These are phyloP conservation scores for Dascillus cervinus DNA, from an alignment of 2,888 invertebrate species.

Conservation along the genomic window DNA sequence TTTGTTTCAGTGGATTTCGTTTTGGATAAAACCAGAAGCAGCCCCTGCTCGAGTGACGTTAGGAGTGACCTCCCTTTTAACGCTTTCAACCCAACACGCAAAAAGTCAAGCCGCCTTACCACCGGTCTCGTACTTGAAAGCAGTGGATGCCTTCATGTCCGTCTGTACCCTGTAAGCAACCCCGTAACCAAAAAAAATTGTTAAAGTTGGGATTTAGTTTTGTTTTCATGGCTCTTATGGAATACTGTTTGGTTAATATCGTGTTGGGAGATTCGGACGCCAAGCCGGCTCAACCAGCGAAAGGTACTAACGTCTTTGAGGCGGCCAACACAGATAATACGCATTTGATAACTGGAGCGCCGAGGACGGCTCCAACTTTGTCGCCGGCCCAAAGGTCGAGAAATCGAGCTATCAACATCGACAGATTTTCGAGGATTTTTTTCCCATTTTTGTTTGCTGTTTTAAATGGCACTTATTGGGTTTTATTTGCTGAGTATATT, in stretches of 20 bases:
- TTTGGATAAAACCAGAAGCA: slow-evolving; percentile 93
- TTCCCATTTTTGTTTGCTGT: slow-evolving; percentile 63
- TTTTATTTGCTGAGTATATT: slow-evolving; percentile 64
- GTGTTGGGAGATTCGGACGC: slow-evolving; percentile 68
- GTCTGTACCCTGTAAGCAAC: slow-evolving; percentile 75
- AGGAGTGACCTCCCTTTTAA: slow-evolving; percentile 83
- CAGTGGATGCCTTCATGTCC: slow-evolving; percentile 89
- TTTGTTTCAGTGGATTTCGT: slow-evolving; percentile 74
- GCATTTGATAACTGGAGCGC: slow-evolving; percentile 35
- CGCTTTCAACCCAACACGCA: slow-evolving; percentile 85
- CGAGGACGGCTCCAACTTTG: slow-evolving; percentile 36
- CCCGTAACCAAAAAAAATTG: no score
- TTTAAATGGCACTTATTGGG: slow-evolving; percentile 65
- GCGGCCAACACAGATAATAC: slow-evolving; percentile 44
- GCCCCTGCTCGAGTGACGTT: slow-evolving; percentile 88
- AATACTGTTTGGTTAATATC: slow-evolving; percentile 84
- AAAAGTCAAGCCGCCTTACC: slow-evolving; percentile 90
- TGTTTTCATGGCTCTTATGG: slow-evolving; percentile 91
- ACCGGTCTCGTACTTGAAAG: slow-evolving; percentile 88
- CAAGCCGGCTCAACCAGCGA: slow-evolving; percentile 47
- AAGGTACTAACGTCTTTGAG: slow-evolving; percentile 49
- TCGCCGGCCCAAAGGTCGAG: slow-evolving; percentile 54
- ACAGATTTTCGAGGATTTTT: slow-evolving; percentile 60
- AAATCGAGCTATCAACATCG: slow-evolving; percentile 61
- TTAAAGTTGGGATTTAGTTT: slow-evolving; percentile 55